Conservation (phyloP, 1,140 invertebrate genomes). For the Archegozetes longisetosus region DNA sequence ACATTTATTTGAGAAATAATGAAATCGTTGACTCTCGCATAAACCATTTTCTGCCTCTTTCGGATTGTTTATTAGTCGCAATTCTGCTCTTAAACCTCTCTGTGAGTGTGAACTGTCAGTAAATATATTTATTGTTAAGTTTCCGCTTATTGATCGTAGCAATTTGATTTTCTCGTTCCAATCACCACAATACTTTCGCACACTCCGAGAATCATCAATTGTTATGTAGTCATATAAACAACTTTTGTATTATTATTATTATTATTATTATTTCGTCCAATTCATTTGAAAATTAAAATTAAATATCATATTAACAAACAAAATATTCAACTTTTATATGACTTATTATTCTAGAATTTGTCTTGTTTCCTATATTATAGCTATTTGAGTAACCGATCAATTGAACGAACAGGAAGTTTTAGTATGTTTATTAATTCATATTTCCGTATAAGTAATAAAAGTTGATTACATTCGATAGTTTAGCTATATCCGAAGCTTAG, state of each 20-base stretch:
- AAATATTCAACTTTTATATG: too few relatives aligned
- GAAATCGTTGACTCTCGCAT: conserved; percentile 20
- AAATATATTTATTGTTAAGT: conserved; percentile 42
- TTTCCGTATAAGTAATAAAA: too few relatives aligned
- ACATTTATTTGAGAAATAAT: conserved; percentile 28
- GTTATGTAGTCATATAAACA: neutral
- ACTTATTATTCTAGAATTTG: too few relatives aligned
- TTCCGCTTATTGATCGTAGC: conserved; percentile 30
- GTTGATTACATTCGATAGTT: too few relatives aligned
- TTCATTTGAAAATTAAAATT: too few relatives aligned
- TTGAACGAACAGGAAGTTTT: too few relatives aligned
- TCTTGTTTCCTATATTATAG: too few relatives aligned
- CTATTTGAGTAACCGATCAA: too few relatives aligned
- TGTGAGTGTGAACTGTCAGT: conserved; percentile 53
- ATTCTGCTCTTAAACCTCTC: conserved; percentile 46
- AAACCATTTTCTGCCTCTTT: conserved; percentile 22
- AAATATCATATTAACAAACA: too few relatives aligned
- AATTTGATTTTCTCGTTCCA: conserved; percentile 53
- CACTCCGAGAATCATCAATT: conserved; percentile 2
- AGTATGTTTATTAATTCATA: too few relatives aligned
- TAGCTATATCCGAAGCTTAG: too few relatives aligned
- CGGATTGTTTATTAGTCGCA: conserved; percentile 34
- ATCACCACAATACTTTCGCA: conserved; percentile 40
- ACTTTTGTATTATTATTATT: conserved; percentile 4
- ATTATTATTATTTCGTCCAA: neutral